phyloP scores from a whole-genome alignment of 2,797 vertebrate species.

The Cheracebus regulus region DNA sequence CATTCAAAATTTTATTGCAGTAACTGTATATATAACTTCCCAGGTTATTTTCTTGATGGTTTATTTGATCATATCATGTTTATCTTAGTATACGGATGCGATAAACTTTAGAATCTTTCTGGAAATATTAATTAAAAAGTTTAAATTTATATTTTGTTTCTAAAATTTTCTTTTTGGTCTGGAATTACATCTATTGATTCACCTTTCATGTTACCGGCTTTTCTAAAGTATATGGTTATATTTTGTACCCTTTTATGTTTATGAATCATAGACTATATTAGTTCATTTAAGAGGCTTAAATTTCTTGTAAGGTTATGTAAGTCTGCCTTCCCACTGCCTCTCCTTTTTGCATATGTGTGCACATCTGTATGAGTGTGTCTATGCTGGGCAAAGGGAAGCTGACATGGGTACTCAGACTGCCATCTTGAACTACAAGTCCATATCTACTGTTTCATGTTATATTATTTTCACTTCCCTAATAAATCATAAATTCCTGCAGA shows the following conservation, averaged over 20 bases:
- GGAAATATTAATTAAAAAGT: not conserved
- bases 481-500: not conserved
- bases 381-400: not conserved
- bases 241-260: not conserved
- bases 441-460: not conserved
- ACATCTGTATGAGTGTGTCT: not conserved
- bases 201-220: not conserved
- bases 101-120: not conserved
- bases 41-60: not conserved
- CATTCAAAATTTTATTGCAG: not conserved
- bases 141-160: not conserved
- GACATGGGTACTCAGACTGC: not conserved
- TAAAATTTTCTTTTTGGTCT: not conserved
- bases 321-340: not conserved
- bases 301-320: not conserved
- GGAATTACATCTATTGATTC: not conserved
- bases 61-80: not conserved
- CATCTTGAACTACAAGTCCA: not conserved
- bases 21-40: not conserved
- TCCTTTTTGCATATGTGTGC: not conserved
- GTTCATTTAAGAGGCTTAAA: not conserved
- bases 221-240: not conserved
- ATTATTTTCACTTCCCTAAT: slow-evolving; percentile 2
- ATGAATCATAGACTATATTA: not conserved
- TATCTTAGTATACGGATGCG: not conserved